phyloP scores from a whole-genome alignment of 2,797 vertebrate species.

The Crocidura indochinensis region DNA sequence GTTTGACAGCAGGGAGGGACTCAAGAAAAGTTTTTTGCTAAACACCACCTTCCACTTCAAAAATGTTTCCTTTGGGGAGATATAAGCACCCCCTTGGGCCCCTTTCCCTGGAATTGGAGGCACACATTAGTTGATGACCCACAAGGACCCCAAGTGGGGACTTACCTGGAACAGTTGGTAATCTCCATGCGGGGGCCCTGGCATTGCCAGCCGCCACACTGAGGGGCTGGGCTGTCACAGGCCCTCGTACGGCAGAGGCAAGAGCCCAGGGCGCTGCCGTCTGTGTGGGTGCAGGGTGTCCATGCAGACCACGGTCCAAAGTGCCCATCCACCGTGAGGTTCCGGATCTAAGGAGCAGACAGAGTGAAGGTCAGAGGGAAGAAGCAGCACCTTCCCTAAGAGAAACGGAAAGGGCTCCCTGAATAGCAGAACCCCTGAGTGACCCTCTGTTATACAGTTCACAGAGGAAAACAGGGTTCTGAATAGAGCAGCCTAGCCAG shows the following conservation, averaged over 20 bases:
- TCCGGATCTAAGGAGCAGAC: conserved; percentile 92
- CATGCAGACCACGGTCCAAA: conserved; percentile 95
- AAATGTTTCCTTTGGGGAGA: too few species aligned
- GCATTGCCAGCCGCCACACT: conserved; percentile 95
- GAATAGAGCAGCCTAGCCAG: too few species aligned
- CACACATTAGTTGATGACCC: too few species aligned
- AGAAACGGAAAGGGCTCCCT: background rate
- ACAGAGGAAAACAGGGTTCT: too few species aligned
- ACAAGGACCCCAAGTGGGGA: background rate
- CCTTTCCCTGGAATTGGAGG: background rate
- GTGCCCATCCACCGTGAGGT: conserved; percentile 96
- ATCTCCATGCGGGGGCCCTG: conserved; percentile 96
- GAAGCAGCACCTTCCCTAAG: accelerated
- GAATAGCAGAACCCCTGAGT: too few species aligned
- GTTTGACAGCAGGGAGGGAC: too few species aligned
- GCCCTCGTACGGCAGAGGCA: conserved; percentile 95
- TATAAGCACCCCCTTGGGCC: too few species aligned
- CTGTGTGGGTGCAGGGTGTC: conserved; percentile 94
- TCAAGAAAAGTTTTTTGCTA: too few species aligned
- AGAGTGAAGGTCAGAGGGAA: background rate
- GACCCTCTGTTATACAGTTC: too few species aligned
- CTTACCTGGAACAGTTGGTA: conserved; percentile 97
- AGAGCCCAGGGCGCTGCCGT: conserved; percentile 92
- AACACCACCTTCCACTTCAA: too few species aligned
- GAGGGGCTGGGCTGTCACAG: conserved; percentile 95